These are phyloP conservation scores for Cyclophora punctaria DNA, from an alignment of 2,888 invertebrate genomes.

Conservation along the genomic window DNA sequence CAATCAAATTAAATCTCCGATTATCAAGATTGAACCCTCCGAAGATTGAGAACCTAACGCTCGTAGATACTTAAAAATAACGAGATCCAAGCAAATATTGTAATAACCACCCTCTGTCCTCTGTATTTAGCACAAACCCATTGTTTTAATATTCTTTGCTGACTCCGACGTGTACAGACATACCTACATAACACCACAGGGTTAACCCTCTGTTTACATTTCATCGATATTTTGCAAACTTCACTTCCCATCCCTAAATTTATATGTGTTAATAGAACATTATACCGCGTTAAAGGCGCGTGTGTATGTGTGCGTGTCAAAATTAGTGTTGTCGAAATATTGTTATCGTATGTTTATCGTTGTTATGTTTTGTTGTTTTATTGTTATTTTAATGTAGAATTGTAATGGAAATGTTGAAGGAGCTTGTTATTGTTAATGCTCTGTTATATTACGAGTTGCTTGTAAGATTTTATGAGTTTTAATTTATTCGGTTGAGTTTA, in stretches of 20 bases:
- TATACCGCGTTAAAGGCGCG: constrained; percentile 41
- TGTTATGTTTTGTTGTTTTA: constrained; percentile 34
- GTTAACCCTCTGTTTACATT: constrained; percentile 40
- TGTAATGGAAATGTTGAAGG: constrained; percentile 13
- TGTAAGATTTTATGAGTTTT: too few relatives aligned
- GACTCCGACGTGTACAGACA: constrained; percentile 30
- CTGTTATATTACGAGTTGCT: neutral
- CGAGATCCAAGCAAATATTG: constrained; percentile 73
- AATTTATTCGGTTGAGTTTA: too few relatives aligned
- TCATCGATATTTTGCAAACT: constrained; percentile 52
- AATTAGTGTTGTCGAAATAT: constrained; percentile 37
- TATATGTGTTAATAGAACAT: constrained; percentile 51
- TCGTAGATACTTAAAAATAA: constrained; percentile 72
- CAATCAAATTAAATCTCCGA: too few relatives aligned
- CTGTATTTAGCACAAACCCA: constrained; percentile 43
- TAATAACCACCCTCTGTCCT: constrained; percentile 52
- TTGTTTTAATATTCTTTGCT: constrained; percentile 61
- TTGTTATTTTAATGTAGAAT: constrained; percentile 24
- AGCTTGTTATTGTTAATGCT: neutral
- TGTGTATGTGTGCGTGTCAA: constrained; percentile 30
- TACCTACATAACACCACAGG: constrained; percentile 9
- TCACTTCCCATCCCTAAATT: constrained; percentile 51
- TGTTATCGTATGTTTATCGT: constrained; percentile 35
- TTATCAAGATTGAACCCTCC: constrained; percentile 16
- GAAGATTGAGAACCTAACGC: constrained; percentile 53